Conservation (phyloP, 2,888 invertebrate genomes). For the Ditula angustiorana region DNA sequence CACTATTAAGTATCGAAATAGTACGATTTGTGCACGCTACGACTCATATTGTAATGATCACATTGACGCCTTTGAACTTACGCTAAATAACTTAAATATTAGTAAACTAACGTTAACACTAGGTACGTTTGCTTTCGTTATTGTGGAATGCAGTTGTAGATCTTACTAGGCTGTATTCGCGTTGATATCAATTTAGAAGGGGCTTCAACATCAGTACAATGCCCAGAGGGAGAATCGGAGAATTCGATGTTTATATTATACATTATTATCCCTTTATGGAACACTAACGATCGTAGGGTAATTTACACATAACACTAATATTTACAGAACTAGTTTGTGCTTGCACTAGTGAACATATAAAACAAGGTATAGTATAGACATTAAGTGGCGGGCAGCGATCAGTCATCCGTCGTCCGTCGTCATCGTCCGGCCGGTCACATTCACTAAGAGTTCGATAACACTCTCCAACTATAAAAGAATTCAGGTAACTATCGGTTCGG, state of each 20-base stretch:
- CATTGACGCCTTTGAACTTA: constrained; percentile 81
- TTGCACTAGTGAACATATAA: constrained; percentile 71
- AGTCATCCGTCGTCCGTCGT: constrained; percentile 35
- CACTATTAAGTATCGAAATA: constrained; percentile 65
- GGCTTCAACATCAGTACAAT: constrained; percentile 79
- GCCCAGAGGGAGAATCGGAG: constrained; percentile 71
- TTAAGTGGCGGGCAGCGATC: constrained; percentile 20
- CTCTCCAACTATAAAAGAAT: constrained; percentile 60
- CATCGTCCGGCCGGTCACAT: constrained; percentile 53
- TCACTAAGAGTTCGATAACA: constrained; percentile 63
- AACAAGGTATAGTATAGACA: constrained; percentile 49
- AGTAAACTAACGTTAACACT: constrained; percentile 68
- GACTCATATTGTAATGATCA: constrained; percentile 78
- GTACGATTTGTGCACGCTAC: constrained; percentile 82
- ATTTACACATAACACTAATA: constrained; percentile 83
- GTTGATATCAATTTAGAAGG: constrained; percentile 61
- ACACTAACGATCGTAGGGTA: constrained; percentile 69
- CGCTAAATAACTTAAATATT: constrained; percentile 64
- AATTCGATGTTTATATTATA: constrained; percentile 82
- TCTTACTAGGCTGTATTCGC: constrained; percentile 69
- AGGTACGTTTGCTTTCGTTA: constrained; percentile 74
- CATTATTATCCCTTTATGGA: constrained; percentile 59
- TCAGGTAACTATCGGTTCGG: constrained; percentile 76
- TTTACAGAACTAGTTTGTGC: constrained; percentile 83
- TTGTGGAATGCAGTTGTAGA: constrained; percentile 81